These are phyloP conservation scores for Nyleta sp. DNA, from an alignment of 2,888 invertebrate species.

Conservation along the genomic window DNA sequence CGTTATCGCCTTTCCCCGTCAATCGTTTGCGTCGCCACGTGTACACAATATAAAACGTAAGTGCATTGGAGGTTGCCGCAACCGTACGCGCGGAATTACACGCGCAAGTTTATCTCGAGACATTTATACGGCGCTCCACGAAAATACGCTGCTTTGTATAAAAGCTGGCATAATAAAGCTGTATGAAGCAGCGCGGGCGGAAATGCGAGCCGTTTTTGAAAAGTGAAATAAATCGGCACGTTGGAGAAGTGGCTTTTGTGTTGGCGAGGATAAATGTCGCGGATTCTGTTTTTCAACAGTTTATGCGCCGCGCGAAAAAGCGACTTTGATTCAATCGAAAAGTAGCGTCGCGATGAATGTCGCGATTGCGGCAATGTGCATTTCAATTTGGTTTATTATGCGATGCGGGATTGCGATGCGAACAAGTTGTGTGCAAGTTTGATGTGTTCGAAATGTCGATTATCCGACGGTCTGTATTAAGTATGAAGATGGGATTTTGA, in stretches of 20 bases:
- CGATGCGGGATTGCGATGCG: too few relatives aligned
- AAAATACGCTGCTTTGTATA: constrained; percentile 26
- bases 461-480: too few relatives aligned
- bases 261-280: neutral
- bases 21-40: neutral
- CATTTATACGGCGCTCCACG: constrained; percentile 31
- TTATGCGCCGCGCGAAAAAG: too few relatives aligned
- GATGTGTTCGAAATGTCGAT: too few relatives aligned
- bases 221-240: constrained; percentile 8
- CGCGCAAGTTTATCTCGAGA: constrained; percentile 33
- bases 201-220: constrained; percentile 27
- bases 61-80: constrained; percentile 23
- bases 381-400: too few relatives aligned
- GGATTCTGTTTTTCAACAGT: neutral
- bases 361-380: too few relatives aligned
- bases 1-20: neutral
- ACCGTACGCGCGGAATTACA: constrained; percentile 23
- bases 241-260: neutral
- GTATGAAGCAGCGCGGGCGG: constrained; percentile 2
- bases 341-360: too few relatives aligned
- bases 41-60: constrained; percentile 20
- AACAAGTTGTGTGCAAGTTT: too few relatives aligned
- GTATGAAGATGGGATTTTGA: neutral
- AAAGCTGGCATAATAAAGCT: constrained; percentile 28
- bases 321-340: too few relatives aligned